A percentile compares a stretch with the other conserved stretches of the same genome.
Conservation (phyloP, 2,888 invertebrate species). For the Lamellibrachia satsuma region DNA sequence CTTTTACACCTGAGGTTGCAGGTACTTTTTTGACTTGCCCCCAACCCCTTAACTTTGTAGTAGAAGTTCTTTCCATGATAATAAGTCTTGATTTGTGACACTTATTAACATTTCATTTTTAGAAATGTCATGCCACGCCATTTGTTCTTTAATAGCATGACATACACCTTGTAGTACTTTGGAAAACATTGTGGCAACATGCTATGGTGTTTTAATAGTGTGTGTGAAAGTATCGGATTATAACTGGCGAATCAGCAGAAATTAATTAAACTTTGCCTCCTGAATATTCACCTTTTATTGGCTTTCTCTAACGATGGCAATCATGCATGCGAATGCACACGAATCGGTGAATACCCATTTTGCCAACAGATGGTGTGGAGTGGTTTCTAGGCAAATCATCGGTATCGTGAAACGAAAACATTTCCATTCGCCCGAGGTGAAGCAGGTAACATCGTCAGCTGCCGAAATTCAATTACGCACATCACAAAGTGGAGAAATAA, state of each 20-base stretch:
- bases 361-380: neutral
- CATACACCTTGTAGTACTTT: neutral
- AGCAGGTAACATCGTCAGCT: neutral
- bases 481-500: slow-evolving; percentile 9
- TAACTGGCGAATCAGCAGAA: neutral
- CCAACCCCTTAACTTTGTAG: too few relatives aligned
- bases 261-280: neutral
- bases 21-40: too few relatives aligned
- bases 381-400: neutral
- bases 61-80: too few relatives aligned
- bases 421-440: neutral
- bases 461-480: slow-evolving; percentile 13
- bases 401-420: neutral
- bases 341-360: neutral
- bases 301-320: neutral
- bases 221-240: neutral
- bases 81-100: too few relatives aligned
- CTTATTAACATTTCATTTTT: too few relatives aligned
- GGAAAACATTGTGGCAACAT: neutral
- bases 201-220: neutral
- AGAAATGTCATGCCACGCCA: too few relatives aligned
- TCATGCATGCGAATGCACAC: neutral
- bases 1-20: too few relatives aligned
- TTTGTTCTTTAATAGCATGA: too few relatives aligned
- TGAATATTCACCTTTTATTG: neutral